phyloP scores from a whole-genome alignment of 2,888 invertebrate species.

The Chymomyza caudatula region DNA sequence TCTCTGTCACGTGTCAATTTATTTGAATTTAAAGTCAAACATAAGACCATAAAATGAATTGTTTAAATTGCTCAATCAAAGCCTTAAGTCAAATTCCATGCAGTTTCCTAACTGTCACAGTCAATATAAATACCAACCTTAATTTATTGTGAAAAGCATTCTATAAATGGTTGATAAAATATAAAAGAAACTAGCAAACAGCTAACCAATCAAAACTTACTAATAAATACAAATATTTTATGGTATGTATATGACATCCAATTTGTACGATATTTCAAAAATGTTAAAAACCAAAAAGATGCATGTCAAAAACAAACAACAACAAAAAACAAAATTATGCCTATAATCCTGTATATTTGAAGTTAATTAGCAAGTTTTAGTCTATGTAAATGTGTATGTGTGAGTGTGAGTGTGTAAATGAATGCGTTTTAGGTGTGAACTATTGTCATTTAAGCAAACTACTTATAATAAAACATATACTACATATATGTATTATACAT shows the following conservation, averaged over 20 bases:
- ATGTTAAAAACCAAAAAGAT: constrained; percentile 32
- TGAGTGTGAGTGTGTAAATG: constrained; percentile 2
- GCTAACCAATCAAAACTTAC: constrained; percentile 21
- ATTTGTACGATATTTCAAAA: constrained; percentile 33
- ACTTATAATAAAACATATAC: constrained; percentile 11
- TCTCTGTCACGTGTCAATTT: no score
- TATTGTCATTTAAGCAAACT: constrained; percentile 17
- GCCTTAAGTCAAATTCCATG: neutral
- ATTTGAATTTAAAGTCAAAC: no score
- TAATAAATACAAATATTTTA: constrained; percentile 6
- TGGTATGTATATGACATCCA: constrained; percentile 37
- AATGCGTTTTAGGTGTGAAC: constrained; percentile 5
- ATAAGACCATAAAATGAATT: no score
- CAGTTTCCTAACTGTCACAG: neutral
- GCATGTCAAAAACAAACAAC: constrained; percentile 10
- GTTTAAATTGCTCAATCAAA: neutral
- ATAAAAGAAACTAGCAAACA: no score
- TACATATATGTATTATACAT: constrained; percentile 8
- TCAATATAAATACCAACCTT: neutral
- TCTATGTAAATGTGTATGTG: constrained; percentile 2
- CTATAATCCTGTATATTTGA: constrained; percentile 54
- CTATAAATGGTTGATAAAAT: no score
- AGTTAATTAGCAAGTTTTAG: constrained; percentile 55
- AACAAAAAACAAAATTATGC: neutral
- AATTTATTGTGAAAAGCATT: no score